phyloP scores from a whole-genome alignment of 2,113 vertebrate species.

The Hemicordylus capensis region DNA sequence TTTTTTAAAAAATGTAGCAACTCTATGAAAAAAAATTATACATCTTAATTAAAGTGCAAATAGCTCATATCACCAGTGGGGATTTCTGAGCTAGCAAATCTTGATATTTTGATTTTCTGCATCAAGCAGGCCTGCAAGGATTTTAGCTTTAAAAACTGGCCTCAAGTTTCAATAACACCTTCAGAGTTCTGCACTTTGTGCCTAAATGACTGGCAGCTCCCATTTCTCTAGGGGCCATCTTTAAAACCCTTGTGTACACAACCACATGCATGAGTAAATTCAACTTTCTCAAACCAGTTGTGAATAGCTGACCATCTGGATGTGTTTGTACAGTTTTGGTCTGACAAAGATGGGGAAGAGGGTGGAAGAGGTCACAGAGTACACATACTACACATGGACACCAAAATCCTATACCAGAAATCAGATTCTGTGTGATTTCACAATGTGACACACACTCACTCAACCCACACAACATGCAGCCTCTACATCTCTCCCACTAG shows the following conservation, averaged over 20 bases:
- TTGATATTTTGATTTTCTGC: slow-evolving; percentile 67
- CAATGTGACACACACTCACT: no score
- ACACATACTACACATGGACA: not conserved
- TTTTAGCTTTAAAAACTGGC: slow-evolving; percentile 71
- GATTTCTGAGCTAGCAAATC: not conserved
- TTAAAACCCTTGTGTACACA: not conserved
- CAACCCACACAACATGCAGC: no score
- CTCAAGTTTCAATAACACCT: slow-evolving; percentile 63
- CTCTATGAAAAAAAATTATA: not conserved
- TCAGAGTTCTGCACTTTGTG: slow-evolving; percentile 58
- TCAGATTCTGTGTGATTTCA: no score
- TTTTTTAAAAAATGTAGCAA: not conserved
- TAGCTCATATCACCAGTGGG: not conserved
- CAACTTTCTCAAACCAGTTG: not conserved
- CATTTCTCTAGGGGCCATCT: not conserved
- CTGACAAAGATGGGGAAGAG: not conserved
- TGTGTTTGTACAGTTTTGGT: not conserved
- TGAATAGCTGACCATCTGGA: not conserved
- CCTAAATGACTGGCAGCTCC: slow-evolving; percentile 20
- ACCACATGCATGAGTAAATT: not conserved
- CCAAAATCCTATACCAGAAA: no score
- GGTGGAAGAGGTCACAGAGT: not conserved
- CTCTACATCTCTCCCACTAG: no score
- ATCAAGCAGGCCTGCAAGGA: slow-evolving; percentile 65
- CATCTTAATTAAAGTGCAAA: not conserved